phyloP scores from a whole-genome alignment of 1,140 invertebrate species.

The Drosophila nebulosa region DNA sequence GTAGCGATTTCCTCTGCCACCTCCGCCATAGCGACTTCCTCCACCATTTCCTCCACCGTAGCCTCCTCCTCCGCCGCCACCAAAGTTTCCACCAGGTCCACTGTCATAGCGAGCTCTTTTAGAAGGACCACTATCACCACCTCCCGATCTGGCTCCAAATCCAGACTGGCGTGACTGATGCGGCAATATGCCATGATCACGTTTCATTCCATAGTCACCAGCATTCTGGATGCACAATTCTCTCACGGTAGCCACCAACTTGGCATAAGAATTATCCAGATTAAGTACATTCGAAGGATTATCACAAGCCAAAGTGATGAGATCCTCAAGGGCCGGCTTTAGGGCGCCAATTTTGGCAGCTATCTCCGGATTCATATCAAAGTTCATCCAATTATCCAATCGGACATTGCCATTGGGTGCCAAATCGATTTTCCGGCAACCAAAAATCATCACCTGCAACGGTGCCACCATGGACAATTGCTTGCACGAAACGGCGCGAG shows the following conservation, averaged over 20 bases:
- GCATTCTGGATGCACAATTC: conserved; percentile 87
- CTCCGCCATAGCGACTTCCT: conserved; percentile 39
- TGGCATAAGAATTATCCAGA: conserved; percentile 83
- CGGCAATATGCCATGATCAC: conserved; percentile 79
- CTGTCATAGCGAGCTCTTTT: conserved; percentile 36
- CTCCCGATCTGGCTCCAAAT: conserved; percentile 2
- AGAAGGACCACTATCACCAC: conserved; percentile 27
- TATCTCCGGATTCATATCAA: conserved; percentile 89
- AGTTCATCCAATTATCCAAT: conserved; percentile 95
- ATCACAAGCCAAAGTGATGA: conserved; percentile 89
- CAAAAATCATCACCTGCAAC: conserved; percentile 95
- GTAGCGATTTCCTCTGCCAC: conserved; percentile 9
- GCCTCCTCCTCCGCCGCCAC: conserved; percentile 14
- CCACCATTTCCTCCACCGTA: not conserved
- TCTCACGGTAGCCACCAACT: conserved; percentile 85
- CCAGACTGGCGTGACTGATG: conserved; percentile 70
- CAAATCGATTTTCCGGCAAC: conserved; percentile 91
- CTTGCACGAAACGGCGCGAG: conserved; percentile 97
- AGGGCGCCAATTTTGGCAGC: conserved; percentile 93
- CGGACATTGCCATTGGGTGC: conserved; percentile 87
- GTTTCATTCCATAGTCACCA: conserved; percentile 86
- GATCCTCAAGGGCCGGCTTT: conserved; percentile 91
- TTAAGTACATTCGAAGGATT: conserved; percentile 88
- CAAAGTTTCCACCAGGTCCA: conserved; percentile 33
- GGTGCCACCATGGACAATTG: conserved; percentile 98